Base-by-base conservation (phyloP, 2,797 vertebrate genomes). In the Hoplostethus mediterraneus region DNA sequence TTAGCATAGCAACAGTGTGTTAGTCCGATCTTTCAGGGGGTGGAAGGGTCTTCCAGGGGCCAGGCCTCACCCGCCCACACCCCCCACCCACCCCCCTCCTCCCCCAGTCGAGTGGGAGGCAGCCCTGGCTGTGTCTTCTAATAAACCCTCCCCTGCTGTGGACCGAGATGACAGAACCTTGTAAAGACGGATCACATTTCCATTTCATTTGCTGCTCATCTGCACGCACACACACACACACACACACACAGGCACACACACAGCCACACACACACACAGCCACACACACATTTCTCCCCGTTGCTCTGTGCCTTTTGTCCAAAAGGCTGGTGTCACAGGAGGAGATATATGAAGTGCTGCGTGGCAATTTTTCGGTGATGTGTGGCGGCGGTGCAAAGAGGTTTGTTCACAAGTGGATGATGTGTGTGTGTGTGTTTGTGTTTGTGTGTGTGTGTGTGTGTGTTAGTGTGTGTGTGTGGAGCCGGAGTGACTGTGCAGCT, bases 111-210 rank as follows among this genome's bases (percentile, higher is more conserved):
- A 21, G 21, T 21, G 21, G 21, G 21, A 21, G 21, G 21, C 21
- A 21, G 21, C 21, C 21, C 21, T 21, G 21, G 21, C 21, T 21
- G 21, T 31, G 56, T 74, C 44, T 36, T 57, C 82, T 71, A 78
- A 83, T 84, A 78, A 80, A 68, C 59, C 72, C 56, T 38, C 74
- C 79, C 86, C 79, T 73, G 79, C 83, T 86, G 81, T 73, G 73
- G 54, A 21, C 9, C 5, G 17, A 17, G 49, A 17, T 52, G 49
- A 25, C 61, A 45, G 57, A 83, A 45, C 42, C 79, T 84, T 70
- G 49, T 80, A 80, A 84, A 85, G 87, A 86, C 16, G 14, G 75
- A 75, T 85, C 76, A 58, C 67, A 80, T 88, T 88, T 89, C 83
- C 71, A 87, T 87, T 86, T 83, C 73, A 78, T 58, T 64, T 59